These are phyloP conservation scores for Maniola jurtina DNA, from an alignment of 1,140 invertebrate species.

Conservation along the genomic window DNA sequence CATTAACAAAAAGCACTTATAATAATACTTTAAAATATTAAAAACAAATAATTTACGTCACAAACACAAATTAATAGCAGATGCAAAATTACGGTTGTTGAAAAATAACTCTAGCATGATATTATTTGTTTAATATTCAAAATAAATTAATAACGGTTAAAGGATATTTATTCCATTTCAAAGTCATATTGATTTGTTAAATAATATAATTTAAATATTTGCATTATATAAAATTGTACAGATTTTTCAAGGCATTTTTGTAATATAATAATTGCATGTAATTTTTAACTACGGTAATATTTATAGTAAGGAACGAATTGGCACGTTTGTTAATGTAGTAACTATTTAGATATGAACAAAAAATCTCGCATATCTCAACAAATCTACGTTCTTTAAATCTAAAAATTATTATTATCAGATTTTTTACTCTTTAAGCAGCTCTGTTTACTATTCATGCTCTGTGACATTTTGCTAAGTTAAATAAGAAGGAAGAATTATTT, in stretches of 20 bases:
- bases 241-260: background rate
- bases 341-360: background rate
- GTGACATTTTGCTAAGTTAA: too few relatives aligned
- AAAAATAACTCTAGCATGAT: slow-evolving; percentile 8
- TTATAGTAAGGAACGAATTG: background rate
- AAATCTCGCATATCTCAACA: slow-evolving; percentile 10
- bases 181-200: background rate
- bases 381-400: background rate
- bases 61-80: background rate
- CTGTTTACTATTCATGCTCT: too few relatives aligned
- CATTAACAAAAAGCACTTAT: slow-evolving; percentile 4
- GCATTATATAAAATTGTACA: background rate
- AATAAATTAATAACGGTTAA: background rate
- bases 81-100: background rate
- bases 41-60: background rate
- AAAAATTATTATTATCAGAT: background rate
- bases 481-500: too few relatives aligned
- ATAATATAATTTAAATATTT: background rate
- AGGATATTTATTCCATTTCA: background rate
- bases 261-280: background rate
- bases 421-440: background rate
- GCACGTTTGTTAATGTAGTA: slow-evolving; percentile 13
- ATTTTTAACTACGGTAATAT: background rate
- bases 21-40: background rate
- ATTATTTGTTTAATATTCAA: background rate